phyloP scores from a whole-genome alignment of 2,113 vertebrate species.

The Petrocephalus microphthalmus region DNA sequence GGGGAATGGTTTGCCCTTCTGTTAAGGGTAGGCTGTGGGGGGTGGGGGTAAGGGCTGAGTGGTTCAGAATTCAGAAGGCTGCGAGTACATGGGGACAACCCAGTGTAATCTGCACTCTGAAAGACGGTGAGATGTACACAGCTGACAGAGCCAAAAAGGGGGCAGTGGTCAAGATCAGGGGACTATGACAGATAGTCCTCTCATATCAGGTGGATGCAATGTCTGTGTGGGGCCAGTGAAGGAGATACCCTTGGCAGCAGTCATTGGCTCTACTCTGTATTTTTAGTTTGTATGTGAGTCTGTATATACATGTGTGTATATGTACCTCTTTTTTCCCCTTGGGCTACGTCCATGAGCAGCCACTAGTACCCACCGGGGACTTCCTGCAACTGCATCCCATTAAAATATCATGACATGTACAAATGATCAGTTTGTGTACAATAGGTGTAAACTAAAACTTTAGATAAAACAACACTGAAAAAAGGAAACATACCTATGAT shows the following conservation, averaged over 20 bases:
- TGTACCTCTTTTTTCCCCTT: neutral
- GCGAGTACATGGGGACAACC: slow-evolving; percentile 21
- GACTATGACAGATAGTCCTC: slow-evolving; percentile 41
- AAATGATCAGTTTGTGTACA: neutral
- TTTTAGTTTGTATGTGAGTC: neutral
- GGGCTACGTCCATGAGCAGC: neutral
- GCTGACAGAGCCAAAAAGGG: neutral
- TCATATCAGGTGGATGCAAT: slow-evolving; percentile 35
- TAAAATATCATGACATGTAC: neutral
- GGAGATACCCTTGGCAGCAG: neutral
- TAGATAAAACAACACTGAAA: neutral
- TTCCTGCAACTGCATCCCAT: neutral
- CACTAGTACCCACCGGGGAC: neutral
- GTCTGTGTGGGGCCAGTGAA: neutral
- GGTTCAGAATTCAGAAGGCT: neutral
- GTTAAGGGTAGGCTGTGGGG: neutral
- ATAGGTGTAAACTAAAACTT: neutral
- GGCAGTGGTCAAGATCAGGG: slow-evolving; percentile 37
- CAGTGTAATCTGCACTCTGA: slow-evolving; percentile 13
- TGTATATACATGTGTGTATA: neutral
- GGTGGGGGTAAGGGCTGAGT: neutral
- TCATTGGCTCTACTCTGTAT: neutral
- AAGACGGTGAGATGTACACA: slow-evolving; percentile 30
- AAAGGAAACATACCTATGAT: neutral
- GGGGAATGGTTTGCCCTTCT: neutral